Evolutionary conservation across 2,888 invertebrate species (phyloP).

Genomic region (Nudaria mundana): DNA sequence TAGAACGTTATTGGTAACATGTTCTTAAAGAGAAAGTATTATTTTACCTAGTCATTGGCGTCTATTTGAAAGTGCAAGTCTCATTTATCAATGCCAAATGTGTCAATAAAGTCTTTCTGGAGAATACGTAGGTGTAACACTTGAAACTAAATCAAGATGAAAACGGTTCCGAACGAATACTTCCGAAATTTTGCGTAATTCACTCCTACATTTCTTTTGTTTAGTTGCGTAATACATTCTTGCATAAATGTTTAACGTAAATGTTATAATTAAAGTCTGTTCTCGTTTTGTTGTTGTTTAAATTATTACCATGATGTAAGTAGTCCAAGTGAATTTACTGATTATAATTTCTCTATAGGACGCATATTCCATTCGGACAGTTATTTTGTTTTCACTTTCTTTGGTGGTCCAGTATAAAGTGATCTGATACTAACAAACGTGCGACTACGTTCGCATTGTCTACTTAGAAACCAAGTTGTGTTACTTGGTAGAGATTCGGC

Average conservation of each 20-base stretch:
- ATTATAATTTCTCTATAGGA: constrained; percentile 1
- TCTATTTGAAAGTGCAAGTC: constrained; percentile 70
- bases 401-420: too few species aligned
- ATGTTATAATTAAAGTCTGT: constrained; percentile 23
- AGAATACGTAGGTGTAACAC: constrained; percentile 7
- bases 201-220: constrained; percentile 29
- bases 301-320: constrained; percentile 21
- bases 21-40: constrained; percentile 57
- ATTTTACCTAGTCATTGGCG: constrained; percentile 47
- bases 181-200: constrained; percentile 34
- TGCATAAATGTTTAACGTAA: constrained; percentile 28
- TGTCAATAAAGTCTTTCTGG: constrained; percentile 24
- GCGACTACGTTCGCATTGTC: too few species aligned
- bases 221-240: constrained; percentile 25
- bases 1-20: constrained; percentile 53
- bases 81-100: constrained; percentile 29
- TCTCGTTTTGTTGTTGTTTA: constrained; percentile 25
- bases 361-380: not conserved
- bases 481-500: too few species aligned
- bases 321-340: constrained; percentile 8
- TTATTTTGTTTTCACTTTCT: not conserved
- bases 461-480: too few species aligned
- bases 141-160: not conserved
- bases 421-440: too few species aligned
- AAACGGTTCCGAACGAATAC: constrained; percentile 7